phyloP scores from a whole-genome alignment of 23 tunicate genomes.

The Oikopleura albicans region DNA sequence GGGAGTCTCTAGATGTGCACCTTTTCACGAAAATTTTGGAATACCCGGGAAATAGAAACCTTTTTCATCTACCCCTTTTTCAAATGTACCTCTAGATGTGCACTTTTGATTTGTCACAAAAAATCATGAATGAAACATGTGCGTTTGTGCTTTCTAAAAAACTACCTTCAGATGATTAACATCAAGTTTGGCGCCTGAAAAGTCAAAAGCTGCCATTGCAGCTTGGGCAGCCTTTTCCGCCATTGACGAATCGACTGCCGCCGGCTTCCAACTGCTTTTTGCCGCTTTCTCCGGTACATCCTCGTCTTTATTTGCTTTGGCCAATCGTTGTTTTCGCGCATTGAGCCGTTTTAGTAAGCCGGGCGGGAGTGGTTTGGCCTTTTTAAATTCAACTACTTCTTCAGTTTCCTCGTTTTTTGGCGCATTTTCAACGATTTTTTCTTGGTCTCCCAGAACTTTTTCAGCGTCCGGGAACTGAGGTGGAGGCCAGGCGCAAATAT shows the following conservation, averaged over 20 bases:
- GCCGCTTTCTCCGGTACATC: background rate
- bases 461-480: background rate
- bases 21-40: too few relatives aligned
- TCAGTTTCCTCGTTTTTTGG: background rate
- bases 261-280: background rate
- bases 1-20: too few relatives aligned
- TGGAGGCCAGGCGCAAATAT: background rate
- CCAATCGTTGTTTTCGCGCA: background rate
- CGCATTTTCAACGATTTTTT: background rate
- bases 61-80: too few relatives aligned
- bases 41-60: too few relatives aligned
- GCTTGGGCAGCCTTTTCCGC: background rate
- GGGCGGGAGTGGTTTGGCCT: background rate
- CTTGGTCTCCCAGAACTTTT: background rate
- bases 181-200: background rate
- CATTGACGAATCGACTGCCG: background rate
- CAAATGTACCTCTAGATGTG: too few relatives aligned
- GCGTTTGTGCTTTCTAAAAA: too few relatives aligned
- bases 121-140: too few relatives aligned
- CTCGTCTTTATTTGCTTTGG: background rate
- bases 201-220: background rate
- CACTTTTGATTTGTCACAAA: too few relatives aligned
- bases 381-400: background rate
- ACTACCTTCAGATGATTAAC: background rate
- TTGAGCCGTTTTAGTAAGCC: background rate